phyloP scores from a whole-genome alignment of 92 coral and sea anemone genomes.

The Virgularia gustaviana region DNA sequence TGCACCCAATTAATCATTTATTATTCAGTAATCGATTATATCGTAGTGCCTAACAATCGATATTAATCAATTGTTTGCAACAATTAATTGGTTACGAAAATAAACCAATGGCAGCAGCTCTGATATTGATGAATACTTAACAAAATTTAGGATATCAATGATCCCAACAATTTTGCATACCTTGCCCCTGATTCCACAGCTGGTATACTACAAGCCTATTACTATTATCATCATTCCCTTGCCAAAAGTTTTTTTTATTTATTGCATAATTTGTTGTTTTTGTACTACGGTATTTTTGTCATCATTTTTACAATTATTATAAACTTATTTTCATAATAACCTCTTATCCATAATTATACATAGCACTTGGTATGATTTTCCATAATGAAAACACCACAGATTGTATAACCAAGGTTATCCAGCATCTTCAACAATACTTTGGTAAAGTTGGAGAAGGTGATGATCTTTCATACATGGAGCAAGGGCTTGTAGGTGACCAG shows the following conservation, averaged over 20 bases:
- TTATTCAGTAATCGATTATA: too few species aligned
- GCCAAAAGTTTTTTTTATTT: too few species aligned
- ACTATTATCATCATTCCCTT: too few species aligned
- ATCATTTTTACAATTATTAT: neutral
- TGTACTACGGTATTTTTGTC: neutral
- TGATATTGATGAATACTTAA: neutral
- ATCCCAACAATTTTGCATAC: too few species aligned
- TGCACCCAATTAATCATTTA: neutral
- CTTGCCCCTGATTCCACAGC: too few species aligned
- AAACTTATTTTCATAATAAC: neutral
- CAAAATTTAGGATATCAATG: neutral
- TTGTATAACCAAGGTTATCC: conserved; percentile 36
- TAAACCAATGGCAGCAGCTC: too few species aligned
- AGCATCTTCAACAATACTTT: conserved; percentile 41
- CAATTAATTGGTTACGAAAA: too few species aligned
- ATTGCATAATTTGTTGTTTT: too few species aligned
- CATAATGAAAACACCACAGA: conserved; percentile 34
- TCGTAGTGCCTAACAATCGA: too few species aligned
- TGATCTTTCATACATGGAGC: conserved; percentile 17
- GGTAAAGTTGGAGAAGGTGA: conserved; percentile 29
- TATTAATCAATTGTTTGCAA: too few species aligned
- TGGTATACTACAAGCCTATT: too few species aligned
- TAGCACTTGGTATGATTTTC: conserved; percentile 32
- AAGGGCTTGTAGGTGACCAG: conserved; percentile 42
- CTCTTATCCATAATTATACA: conserved; percentile 10